A percentile compares a stretch with the other conserved stretches of the same genome.
phyloP scores from a whole-genome alignment of 2,888 invertebrate species.

The Bombylius discolor region DNA sequence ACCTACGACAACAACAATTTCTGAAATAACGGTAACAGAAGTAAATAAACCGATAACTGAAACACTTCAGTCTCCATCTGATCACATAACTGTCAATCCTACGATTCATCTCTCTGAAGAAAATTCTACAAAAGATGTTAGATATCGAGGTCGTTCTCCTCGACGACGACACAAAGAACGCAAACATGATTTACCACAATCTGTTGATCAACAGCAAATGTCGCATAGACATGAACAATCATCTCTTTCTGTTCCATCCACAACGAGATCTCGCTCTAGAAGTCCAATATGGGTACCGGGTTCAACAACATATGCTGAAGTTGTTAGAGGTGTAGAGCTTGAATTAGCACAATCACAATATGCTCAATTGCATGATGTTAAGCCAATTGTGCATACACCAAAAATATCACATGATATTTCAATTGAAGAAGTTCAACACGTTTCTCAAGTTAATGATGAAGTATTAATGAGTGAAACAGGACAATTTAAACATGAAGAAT shows the following conservation, averaged over 20 bases:
- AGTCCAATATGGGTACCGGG: conserved; percentile 40
- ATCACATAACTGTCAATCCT: neutral
- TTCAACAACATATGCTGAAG: conserved; percentile 65
- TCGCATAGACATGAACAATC: neutral
- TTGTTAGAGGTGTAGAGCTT: conserved; percentile 49
- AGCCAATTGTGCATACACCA: neutral
- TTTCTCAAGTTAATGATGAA: neutral
- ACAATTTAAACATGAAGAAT: neutral
- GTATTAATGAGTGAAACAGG: too few species aligned
- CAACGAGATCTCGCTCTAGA: conserved; percentile 42
- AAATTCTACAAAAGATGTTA: neutral
- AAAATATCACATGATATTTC: neutral
- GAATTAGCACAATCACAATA: conserved; percentile 20
- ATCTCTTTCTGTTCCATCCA: conserved; percentile 9
- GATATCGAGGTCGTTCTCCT: conserved; percentile 27
- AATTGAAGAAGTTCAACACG: neutral
- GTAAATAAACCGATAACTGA: neutral
- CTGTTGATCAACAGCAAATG: neutral
- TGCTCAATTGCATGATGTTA: conserved; percentile 7
- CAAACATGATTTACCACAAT: too few species aligned
- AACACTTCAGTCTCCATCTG: neutral
- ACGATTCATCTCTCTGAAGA: too few species aligned
- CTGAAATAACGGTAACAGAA: neutral
- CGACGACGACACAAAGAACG: conserved; percentile 17
- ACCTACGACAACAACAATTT: neutral